These are phyloP conservation scores for Artibeus lituratus DNA, from an alignment of 2,797 vertebrate genomes.

Conservation along the genomic window DNA sequence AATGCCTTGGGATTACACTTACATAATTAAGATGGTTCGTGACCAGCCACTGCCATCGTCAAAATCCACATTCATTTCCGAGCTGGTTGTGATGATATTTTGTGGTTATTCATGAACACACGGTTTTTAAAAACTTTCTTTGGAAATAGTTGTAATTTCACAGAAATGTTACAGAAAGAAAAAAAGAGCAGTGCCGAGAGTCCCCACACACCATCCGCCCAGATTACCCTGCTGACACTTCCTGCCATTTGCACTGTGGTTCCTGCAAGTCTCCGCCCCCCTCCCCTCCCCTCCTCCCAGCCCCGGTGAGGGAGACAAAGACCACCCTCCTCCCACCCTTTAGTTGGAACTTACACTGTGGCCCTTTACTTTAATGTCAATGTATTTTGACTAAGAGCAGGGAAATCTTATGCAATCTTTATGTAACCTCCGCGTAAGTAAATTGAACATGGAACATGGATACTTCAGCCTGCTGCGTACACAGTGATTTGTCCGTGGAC, in stretches of 20 bases:
- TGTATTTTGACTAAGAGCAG: neutral
- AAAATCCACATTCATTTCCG: slow-evolving; percentile 32
- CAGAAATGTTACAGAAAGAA: neutral
- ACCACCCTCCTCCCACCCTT: neutral
- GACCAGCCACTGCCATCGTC: neutral
- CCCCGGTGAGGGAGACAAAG: neutral
- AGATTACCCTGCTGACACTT: neutral
- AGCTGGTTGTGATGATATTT: slow-evolving; percentile 10
- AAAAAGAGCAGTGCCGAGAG: neutral
- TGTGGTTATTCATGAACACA: neutral
- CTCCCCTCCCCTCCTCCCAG: too few species aligned
- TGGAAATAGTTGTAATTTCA: neutral
- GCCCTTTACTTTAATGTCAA: neutral
- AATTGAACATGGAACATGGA: neutral
- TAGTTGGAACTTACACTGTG: neutral
- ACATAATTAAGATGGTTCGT: slow-evolving; percentile 36
- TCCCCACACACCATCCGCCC: neutral
- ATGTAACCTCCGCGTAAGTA: neutral
- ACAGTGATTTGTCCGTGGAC: neutral
- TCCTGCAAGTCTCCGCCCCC: neutral
- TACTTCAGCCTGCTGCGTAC: neutral
- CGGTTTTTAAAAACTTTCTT: neutral
- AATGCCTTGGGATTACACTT: slow-evolving; percentile 9
- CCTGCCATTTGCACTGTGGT: accelerated
- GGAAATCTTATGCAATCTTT: neutral